A percentile compares a stretch with the other conserved stretches of the same genome.
phyloP scores from a whole-genome alignment of 2,888 invertebrate genomes.

The Thecocarcelia acutangulata region DNA sequence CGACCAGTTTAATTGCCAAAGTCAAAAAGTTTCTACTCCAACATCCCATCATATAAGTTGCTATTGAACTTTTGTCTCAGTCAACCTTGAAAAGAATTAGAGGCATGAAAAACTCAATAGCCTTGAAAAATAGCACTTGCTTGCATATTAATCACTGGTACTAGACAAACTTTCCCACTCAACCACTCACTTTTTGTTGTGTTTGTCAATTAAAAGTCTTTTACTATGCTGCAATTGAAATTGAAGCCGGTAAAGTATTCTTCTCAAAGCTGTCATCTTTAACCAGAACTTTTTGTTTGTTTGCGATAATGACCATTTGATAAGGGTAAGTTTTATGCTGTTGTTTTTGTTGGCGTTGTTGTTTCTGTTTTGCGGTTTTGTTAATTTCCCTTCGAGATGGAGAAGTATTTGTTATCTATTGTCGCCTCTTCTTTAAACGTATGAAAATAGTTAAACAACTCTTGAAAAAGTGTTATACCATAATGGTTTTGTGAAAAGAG shows the following conservation, averaged over 20 bases:
- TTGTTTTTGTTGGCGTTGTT: constrained; percentile 1
- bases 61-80: too few relatives aligned
- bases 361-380: not conserved
- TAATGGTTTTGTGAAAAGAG: too few relatives aligned
- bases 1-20: too few relatives aligned
- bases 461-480: constrained; percentile 20
- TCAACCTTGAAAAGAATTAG: too few relatives aligned
- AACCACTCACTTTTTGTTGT: not conserved
- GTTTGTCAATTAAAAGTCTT: constrained; percentile 24
- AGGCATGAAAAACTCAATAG: too few relatives aligned
- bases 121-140: too few relatives aligned
- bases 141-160: too few relatives aligned
- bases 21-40: too few relatives aligned
- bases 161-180: not conserved
- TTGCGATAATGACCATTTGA: constrained; percentile 43
- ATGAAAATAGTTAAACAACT: constrained; percentile 11
- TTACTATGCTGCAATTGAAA: not conserved
- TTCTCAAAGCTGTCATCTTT: constrained; percentile 11
- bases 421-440: constrained; percentile 9
- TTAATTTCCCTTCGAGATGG: constrained; percentile 35
- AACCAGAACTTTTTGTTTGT: constrained; percentile 27
- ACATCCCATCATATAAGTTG: too few relatives aligned
- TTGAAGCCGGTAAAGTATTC: not conserved
- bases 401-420: constrained; percentile 13
- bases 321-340: constrained; percentile 38